Base-by-base conservation (phyloP, 2,888 invertebrate genomes). In the Alsophila aescularia region DNA sequence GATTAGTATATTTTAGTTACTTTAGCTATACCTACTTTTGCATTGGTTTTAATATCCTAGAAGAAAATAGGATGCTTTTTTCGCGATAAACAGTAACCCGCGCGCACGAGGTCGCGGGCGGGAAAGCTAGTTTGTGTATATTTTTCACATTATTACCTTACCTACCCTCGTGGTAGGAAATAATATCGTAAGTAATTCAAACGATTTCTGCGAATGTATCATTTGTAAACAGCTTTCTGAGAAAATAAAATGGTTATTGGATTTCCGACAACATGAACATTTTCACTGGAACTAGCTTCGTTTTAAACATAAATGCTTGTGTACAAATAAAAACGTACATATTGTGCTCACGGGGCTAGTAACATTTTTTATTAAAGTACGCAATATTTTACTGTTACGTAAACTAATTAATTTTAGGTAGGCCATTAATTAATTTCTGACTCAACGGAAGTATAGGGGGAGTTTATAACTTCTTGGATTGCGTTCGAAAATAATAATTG, bases 361-460 rank as follows among this genome's bases (percentile, higher is more conserved):
- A 52, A 52, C 34, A 36, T 41, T 47, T 52, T 53, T 42, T 37
- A 49, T 43, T 34, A n/a, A n/a, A n/a, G n/a, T 49, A 13, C 15
- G 39, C 40, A n/a, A 44, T 55, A 55, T 55, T 57, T 50, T 57
- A 57, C 32, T 52, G 31, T 39, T 35, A 42, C 34, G 45, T 48
- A 47, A 47, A 60, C 43, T 56, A 56, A 56, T 60, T 60, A 60
- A 53, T 53, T 59, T 55, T 47, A 52, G 50, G 37, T 32, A 45
- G 41, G 54, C 39, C 48, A 44, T 58, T 52, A 40, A 55, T 59
- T 59, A 52, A n/a, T 44, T 53, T 50, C 39, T 45, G 48, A 52
- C 40, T 44, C 37, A 52, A 55, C 44, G 44, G 41, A 50, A 59
- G n/a, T 37, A 42, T 15, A 45, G 45, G 12, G 36, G 24, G 7